Percentiles rank a stretch among this genome's conserved stretches.
These are phyloP conservation scores for Sericinus montela DNA, from an alignment of 2,888 invertebrate species.

Conservation along the genomic window DNA sequence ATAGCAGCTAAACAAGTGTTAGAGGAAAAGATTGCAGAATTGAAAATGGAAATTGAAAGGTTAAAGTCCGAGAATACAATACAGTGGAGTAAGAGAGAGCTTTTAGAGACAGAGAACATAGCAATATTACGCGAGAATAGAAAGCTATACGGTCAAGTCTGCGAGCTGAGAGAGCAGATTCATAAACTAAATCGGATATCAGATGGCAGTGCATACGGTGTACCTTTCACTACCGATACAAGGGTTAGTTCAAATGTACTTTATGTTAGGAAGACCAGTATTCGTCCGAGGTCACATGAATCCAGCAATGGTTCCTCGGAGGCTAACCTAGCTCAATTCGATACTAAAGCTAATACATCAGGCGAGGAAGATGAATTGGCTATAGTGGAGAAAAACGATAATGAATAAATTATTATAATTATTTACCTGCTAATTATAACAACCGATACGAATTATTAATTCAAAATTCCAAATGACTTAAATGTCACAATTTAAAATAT, in stretches of 20 bases:
- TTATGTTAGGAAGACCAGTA: constrained; percentile 58
- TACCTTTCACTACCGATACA: constrained; percentile 32
- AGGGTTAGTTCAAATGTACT: constrained; percentile 60
- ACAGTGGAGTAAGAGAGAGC: constrained; percentile 95
- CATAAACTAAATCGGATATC: constrained; percentile 70
- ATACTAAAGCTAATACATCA: constrained; percentile 64
- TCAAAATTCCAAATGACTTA: background rate
- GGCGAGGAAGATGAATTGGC: constrained; percentile 70
- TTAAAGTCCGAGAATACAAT: constrained; percentile 95
- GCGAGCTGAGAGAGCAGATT: constrained; percentile 68
- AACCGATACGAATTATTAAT: constrained; percentile 6
- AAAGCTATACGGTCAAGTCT: constrained; percentile 81
- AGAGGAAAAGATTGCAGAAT: constrained; percentile 64
- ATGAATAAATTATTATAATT: constrained; percentile 23
- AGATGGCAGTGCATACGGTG: constrained; percentile 56
- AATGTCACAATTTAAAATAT: constrained; percentile 8
- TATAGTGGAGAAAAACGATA: constrained; percentile 56
- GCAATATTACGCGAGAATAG: constrained; percentile 94
- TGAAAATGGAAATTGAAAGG: constrained; percentile 84
- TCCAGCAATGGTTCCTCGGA: constrained; percentile 70
- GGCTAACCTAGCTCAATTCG: constrained; percentile 56
- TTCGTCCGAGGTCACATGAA: constrained; percentile 64
- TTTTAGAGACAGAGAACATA: constrained; percentile 93
- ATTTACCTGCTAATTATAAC: constrained; percentile 12
- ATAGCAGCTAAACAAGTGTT: constrained; percentile 68